Evolutionary conservation across 2,888 invertebrate species (phyloP), one percentile per base, ranked within the genome.

Genomic region (Lepidochrysops patricia): DNA sequence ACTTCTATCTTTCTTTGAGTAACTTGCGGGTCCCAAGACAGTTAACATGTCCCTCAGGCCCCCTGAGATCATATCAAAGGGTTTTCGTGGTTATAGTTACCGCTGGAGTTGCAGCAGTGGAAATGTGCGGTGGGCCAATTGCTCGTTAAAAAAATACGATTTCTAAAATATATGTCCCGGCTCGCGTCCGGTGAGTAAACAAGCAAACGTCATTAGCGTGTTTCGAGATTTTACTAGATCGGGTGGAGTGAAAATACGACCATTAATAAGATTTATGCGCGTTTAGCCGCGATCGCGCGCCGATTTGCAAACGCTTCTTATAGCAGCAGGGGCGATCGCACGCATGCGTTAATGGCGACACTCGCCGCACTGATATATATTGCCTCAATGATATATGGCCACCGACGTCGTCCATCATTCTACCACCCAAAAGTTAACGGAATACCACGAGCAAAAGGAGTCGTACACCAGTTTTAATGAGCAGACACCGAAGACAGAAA

Each of bases 351-450:
- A 88, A 88, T 87, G 87, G 87, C 84, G 87, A 88, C 88, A 87
- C 84, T 88, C 88, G 79, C 69, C 88, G 84, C 82, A 70, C 73
- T 72, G 79, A 87, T 86, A 87, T 87, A 88, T 88, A 88, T 85
- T 84, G 80, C 85, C 72, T 74, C 81, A 84, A 84, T 89, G 88
- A 89, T 89, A 87, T 88, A 89, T 82, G 79, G 74, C 79, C 84
- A 80, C 75, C 77, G 80, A 76, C 79, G 75, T 84, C 88, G 84
- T 88, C 72, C 84, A 87, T 88, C 87, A 87, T 85, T 73, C 86
- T 84, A 88, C 88, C 87, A 87, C 88, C 88, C 88, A 84, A 88
- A 88, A 87, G 85, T 88, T 84, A 87, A 85, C 77, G 79, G 87
- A 83, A 87, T 82, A 87, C 74, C 77, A 68, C 70, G 75, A 80